phyloP scores from a whole-genome alignment of 2,888 invertebrate species.

The Limnephilus rhombicus region DNA sequence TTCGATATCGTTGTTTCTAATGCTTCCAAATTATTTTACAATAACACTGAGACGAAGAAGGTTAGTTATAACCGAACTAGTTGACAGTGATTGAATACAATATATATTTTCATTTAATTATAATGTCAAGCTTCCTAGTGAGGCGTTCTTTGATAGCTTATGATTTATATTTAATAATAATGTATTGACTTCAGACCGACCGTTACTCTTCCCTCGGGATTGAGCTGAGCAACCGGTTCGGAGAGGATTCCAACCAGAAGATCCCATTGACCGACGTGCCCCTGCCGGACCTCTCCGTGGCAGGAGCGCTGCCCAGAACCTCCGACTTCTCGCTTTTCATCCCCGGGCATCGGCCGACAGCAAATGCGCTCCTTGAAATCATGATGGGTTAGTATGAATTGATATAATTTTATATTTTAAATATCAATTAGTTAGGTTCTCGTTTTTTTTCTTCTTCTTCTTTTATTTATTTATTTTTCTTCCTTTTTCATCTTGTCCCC shows the following conservation, averaged over 20 bases:
- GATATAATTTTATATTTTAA: neutral
- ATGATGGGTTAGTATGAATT: constrained; percentile 79
- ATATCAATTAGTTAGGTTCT: neutral
- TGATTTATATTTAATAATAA: neutral
- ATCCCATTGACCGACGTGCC: constrained; percentile 77
- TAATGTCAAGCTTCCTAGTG: no score
- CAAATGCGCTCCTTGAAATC: constrained; percentile 83
- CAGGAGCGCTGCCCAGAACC: constrained; percentile 78
- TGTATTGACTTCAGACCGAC: constrained; percentile 54
- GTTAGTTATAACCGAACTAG: no score
- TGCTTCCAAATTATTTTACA: no score
- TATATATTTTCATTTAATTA: no score
- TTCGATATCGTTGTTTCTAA: no score
- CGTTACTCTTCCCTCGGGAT: constrained; percentile 78
- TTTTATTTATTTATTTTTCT: no score
- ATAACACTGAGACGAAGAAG: no score
- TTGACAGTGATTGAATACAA: no score
- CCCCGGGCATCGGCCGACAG: constrained; percentile 83
- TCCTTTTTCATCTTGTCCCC: no score
- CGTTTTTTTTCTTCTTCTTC: no score
- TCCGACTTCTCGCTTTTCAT: constrained; percentile 87
- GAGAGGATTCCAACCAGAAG: constrained; percentile 74
- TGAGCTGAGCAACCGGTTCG: constrained; percentile 80
- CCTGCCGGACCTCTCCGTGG: constrained; percentile 79
- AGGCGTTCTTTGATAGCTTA: no score